Conservation (phyloP, 1,140 invertebrate genomes). For the Calephelis nemesis region DNA sequence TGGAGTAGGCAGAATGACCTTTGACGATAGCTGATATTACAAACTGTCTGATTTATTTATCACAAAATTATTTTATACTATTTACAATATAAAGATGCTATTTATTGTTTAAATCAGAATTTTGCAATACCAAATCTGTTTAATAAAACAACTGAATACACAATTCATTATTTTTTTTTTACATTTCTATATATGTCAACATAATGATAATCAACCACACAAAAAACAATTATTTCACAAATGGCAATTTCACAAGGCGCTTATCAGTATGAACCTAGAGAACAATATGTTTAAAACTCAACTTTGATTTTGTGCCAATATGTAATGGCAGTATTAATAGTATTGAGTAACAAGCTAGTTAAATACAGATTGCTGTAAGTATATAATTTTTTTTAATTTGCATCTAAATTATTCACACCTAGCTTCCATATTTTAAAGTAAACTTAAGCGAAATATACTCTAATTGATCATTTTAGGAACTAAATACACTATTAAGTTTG, state of each 20-base stretch:
- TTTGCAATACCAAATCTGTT: background rate
- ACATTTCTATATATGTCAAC: slow-evolving; percentile 64
- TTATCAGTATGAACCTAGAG: slow-evolving; percentile 30
- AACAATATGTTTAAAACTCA: background rate
- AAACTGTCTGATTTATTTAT: slow-evolving; percentile 25
- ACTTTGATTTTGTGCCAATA: background rate
- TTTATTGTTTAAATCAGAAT: slow-evolving; percentile 3
- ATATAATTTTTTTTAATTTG: background rate
- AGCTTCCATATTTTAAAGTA: background rate
- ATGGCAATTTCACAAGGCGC: slow-evolving; percentile 65
- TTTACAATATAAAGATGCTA: slow-evolving; percentile 6
- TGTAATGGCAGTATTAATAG: slow-evolving; percentile 7
- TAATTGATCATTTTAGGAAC: background rate
- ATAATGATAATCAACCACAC: slow-evolving; percentile 62
- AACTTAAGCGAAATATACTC: background rate
- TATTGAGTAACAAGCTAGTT: background rate
- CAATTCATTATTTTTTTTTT: slow-evolving; percentile 70
- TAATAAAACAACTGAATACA: slow-evolving; percentile 64
- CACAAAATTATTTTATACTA: slow-evolving; percentile 24
- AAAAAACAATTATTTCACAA: slow-evolving; percentile 61
- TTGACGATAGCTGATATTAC: slow-evolving; percentile 84
- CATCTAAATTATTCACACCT: background rate
- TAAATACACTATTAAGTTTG: background rate
- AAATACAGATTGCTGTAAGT: background rate
- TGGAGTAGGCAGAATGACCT: slow-evolving; percentile 88